Conservation (phyloP, 1,140 invertebrate genomes). For the Campodea augens region DNA sequence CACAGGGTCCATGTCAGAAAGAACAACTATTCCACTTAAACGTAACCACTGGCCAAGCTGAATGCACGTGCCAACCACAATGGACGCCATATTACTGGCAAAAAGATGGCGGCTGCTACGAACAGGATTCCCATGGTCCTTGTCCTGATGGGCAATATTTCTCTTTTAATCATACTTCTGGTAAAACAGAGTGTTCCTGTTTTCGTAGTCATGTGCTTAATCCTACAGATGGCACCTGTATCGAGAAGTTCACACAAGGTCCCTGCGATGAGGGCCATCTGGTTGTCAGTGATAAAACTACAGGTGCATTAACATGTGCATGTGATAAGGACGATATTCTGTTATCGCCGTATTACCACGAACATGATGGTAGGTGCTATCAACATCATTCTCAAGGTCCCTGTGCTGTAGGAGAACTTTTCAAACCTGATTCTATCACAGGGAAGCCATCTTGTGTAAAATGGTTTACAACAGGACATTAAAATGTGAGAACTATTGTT, state of each 20-base stretch:
- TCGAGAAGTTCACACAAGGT: slow-evolving; percentile 16
- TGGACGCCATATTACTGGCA: slow-evolving; percentile 19
- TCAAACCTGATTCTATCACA: slow-evolving; percentile 11
- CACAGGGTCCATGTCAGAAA: slow-evolving; percentile 16
- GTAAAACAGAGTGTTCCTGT: slow-evolving; percentile 17
- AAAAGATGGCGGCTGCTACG: slow-evolving; percentile 15
- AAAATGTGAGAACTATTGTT: too few species aligned
- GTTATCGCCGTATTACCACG: slow-evolving; percentile 15
- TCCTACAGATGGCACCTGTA: slow-evolving; percentile 14
- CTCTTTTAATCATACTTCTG: slow-evolving; percentile 16
- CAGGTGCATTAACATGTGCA: slow-evolving; percentile 12
- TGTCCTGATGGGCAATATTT: slow-evolving; percentile 18
- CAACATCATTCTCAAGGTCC: slow-evolving; percentile 18
- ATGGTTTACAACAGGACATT: neutral
- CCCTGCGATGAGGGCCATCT: slow-evolving; percentile 17
- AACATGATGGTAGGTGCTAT: slow-evolving; percentile 14
- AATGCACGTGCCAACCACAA: slow-evolving; percentile 15
- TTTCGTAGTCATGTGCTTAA: slow-evolving; percentile 18
- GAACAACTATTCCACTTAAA: slow-evolving; percentile 19
- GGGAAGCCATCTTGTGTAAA: neutral
- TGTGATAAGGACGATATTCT: slow-evolving; percentile 13
- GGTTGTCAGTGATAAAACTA: slow-evolving; percentile 11
- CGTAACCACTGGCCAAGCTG: slow-evolving; percentile 13
- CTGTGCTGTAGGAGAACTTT: slow-evolving; percentile 15
- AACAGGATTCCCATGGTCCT: slow-evolving; percentile 18